Conservation (phyloP, 2,113 vertebrate genomes). For the Charadrius vociferus region DNA sequence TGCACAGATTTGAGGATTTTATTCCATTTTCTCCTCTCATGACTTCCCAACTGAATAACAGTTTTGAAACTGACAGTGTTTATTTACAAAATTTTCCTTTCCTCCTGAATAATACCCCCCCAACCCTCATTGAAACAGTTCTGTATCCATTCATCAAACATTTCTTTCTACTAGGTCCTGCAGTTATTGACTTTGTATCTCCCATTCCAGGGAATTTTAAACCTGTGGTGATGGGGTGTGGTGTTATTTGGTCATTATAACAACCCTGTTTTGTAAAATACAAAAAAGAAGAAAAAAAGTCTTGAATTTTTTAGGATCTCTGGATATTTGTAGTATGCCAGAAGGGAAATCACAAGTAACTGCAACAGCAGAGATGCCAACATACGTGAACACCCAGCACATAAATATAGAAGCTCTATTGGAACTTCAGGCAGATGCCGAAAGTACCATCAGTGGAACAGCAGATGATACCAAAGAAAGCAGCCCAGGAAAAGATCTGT, state of each 20-base stretch:
- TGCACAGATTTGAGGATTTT: not conserved
- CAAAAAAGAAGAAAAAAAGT: not conserved
- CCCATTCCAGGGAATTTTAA: not conserved
- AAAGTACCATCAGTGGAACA: conserved; percentile 65
- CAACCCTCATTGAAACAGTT: not conserved
- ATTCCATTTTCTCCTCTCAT: not conserved
- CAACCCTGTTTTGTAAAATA: not conserved
- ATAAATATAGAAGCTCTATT: conserved; percentile 81
- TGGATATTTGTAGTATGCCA: conserved; percentile 80
- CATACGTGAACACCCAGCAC: conserved; percentile 90
- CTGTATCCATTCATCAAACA: not conserved
- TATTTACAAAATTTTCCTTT: not conserved
- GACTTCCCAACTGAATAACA: not conserved
- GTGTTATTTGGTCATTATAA: not conserved
- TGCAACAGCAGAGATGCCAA: conserved; percentile 77
- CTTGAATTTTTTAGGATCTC: conserved; percentile 78
- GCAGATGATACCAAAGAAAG: conserved; percentile 76
- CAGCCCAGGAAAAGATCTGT: conserved; percentile 90
- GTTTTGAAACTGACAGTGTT: not conserved
- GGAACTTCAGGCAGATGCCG: conserved; percentile 78
- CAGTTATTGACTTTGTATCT: not conserved
- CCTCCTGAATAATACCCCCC: not conserved
- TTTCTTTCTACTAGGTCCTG: not conserved
- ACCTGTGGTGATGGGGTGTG: not conserved
- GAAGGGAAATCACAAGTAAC: conserved; percentile 78